A percentile compares a stretch with the other conserved stretches of the same genome.
Evolutionary conservation across 1,140 invertebrate species (phyloP).

Genomic region (Aphidius gifuensis): DNA sequence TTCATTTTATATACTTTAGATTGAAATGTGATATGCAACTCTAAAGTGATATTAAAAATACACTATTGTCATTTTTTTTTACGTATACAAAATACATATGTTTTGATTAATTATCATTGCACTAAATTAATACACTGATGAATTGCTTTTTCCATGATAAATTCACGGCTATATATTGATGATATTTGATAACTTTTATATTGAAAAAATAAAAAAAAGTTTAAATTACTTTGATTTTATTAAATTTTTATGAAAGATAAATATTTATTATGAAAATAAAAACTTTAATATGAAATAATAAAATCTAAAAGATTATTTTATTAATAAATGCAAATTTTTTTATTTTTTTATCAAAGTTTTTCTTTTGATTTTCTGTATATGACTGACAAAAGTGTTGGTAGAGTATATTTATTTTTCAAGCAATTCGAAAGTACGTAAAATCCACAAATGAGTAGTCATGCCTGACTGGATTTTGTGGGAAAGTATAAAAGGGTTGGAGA

Average conservation of each 20-base stretch:
- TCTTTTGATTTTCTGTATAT: no score
- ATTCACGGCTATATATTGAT: neutral
- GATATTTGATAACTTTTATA: no score
- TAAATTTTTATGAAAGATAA: no score
- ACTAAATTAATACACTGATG: neutral
- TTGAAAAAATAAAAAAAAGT: neutral
- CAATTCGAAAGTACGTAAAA: conserved; percentile 15
- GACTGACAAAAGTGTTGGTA: neutral
- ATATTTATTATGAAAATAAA: no score
- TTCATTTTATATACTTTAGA: conserved; percentile 2
- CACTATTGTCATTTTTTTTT: neutral
- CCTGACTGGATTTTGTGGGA: conserved; percentile 15
- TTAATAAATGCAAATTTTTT: no score
- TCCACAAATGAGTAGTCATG: conserved; percentile 18
- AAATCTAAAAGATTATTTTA: no score
- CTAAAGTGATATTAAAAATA: conserved; percentile 3
- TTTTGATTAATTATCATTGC: neutral
- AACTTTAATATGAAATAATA: no score
- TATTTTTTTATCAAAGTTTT: no score
- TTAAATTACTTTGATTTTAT: neutral
- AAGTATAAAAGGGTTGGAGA: conserved; percentile 14
- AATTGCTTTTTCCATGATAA: no score
- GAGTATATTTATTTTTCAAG: conserved; percentile 6
- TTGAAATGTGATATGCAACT: conserved; percentile 10
- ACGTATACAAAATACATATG: neutral